These are phyloP conservation scores for Hipparchia sbordonii DNA, from an alignment of 2,888 invertebrate genomes.

Conservation along the genomic window DNA sequence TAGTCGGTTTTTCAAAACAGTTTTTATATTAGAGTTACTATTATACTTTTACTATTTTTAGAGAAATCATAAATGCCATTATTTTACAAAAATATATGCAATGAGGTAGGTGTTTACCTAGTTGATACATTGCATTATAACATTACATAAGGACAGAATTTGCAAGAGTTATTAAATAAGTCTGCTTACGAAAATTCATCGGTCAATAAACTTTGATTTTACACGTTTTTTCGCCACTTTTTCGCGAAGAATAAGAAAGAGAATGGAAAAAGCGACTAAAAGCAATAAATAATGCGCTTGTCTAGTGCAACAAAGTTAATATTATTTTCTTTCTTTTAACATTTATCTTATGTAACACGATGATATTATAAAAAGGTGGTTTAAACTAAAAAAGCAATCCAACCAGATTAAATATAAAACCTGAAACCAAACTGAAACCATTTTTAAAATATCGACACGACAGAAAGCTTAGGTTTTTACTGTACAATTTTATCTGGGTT, in stretches of 20 bases:
- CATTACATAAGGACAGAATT: not conserved
- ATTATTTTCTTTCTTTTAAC: slow-evolving; percentile 4
- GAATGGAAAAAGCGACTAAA: slow-evolving; percentile 14
- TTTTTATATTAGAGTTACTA: no score
- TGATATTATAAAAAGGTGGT: not conserved
- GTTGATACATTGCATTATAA: no score
- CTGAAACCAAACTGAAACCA: no score
- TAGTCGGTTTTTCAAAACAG: no score
- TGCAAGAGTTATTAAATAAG: slow-evolving; percentile 7
- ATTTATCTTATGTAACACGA: slow-evolving; percentile 3
- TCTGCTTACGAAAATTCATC: not conserved
- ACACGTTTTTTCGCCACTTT: slow-evolving; percentile 4
- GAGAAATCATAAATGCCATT: no score
- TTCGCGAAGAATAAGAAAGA: slow-evolving; percentile 2
- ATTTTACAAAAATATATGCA: no score
- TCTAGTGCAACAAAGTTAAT: slow-evolving; percentile 2
- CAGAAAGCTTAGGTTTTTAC: no score
- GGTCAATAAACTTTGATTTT: slow-evolving; percentile 11
- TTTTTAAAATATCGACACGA: no score
- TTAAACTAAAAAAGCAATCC: not conserved
- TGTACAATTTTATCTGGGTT: no score
- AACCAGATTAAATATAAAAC: no score
- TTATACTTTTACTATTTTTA: no score
- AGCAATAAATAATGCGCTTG: not conserved
- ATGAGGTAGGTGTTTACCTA: no score